phyloP scores from a whole-genome alignment of 2,797 vertebrate genomes.

The Champsocephalus gunnari region DNA sequence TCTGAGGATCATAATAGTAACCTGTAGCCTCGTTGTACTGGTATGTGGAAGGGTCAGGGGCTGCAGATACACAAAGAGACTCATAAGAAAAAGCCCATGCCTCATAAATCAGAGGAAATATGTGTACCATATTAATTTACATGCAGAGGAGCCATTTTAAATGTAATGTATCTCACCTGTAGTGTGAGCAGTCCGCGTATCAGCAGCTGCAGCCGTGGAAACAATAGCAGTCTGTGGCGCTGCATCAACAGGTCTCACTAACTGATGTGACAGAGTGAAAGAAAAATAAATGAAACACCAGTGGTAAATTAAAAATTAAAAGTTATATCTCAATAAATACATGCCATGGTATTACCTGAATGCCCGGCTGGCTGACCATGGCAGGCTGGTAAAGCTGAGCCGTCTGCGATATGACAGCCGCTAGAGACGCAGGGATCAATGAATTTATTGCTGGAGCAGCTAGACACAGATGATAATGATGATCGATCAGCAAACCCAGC shows the following conservation, averaged over 20 bases:
- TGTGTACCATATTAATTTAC: background rate
- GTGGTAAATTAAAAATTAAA: background rate
- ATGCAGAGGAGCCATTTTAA: background rate
- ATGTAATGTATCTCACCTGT: slow-evolving; percentile 50
- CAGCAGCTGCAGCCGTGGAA: slow-evolving; percentile 43
- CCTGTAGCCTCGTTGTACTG: slow-evolving; percentile 95
- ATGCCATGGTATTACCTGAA: slow-evolving; percentile 66
- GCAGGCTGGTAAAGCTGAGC: slow-evolving; percentile 91
- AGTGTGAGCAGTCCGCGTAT: slow-evolving; percentile 11
- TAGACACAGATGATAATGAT: slow-evolving; percentile 37
- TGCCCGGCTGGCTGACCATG: slow-evolving; percentile 65
- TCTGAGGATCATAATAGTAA: slow-evolving; percentile 93
- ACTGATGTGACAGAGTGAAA: slow-evolving; percentile 49
- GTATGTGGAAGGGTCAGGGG: slow-evolving; percentile 92
- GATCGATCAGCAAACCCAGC: slow-evolving; percentile 9
- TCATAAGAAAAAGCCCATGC: background rate
- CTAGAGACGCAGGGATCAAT: slow-evolving; percentile 82
- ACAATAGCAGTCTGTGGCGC: slow-evolving; percentile 43
- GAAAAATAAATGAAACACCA: background rate
- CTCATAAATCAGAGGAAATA: background rate
- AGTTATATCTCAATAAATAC: background rate
- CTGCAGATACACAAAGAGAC: slow-evolving; percentile 59
- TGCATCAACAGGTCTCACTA: slow-evolving; percentile 47
- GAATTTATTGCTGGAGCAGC: slow-evolving; percentile 80
- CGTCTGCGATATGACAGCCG: slow-evolving; percentile 90